Evolutionary conservation across 2,888 invertebrate genomes (phyloP).

Genomic region (Junonia oenone): DNA sequence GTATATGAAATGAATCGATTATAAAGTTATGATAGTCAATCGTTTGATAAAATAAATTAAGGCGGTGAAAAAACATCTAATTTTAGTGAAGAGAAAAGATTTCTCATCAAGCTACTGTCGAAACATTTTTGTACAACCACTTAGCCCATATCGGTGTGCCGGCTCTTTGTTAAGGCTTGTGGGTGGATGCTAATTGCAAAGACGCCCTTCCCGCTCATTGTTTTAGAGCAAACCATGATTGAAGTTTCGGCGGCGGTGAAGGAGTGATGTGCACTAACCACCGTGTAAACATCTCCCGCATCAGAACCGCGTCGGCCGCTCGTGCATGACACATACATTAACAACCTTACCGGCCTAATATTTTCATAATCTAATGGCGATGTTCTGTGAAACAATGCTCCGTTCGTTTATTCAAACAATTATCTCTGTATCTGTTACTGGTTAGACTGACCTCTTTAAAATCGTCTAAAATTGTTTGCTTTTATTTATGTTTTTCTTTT

Average conservation of each 20-base stretch:
- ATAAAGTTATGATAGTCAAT: no score
- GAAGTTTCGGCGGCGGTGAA: constrained; percentile 68
- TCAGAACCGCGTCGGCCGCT: constrained; percentile 54
- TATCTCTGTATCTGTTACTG: constrained; percentile 70
- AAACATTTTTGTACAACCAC: constrained; percentile 59
- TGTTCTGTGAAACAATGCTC: constrained; percentile 77
- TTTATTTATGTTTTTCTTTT: constrained; percentile 47
- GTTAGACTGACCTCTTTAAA: constrained; percentile 77
- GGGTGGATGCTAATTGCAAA: constrained; percentile 74
- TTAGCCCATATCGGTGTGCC: constrained; percentile 52
- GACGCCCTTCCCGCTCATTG: constrained; percentile 76
- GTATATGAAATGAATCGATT: no score
- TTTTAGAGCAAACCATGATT: constrained; percentile 78
- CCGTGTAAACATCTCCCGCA: constrained; percentile 59
- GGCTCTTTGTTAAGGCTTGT: constrained; percentile 62
- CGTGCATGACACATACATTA: constrained; percentile 78
- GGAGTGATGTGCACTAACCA: constrained; percentile 70
- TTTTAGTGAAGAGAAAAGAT: background rate
- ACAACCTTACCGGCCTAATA: constrained; percentile 67
- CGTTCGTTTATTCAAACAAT: constrained; percentile 66
- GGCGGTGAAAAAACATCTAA: background rate
- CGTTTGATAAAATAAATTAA: no score
- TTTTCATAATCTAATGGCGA: constrained; percentile 80
- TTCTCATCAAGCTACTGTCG: constrained; percentile 49
- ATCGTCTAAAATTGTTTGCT: constrained; percentile 68